Conservation (phyloP, 2,113 vertebrate species). For the Leiothrix lutea region DNA sequence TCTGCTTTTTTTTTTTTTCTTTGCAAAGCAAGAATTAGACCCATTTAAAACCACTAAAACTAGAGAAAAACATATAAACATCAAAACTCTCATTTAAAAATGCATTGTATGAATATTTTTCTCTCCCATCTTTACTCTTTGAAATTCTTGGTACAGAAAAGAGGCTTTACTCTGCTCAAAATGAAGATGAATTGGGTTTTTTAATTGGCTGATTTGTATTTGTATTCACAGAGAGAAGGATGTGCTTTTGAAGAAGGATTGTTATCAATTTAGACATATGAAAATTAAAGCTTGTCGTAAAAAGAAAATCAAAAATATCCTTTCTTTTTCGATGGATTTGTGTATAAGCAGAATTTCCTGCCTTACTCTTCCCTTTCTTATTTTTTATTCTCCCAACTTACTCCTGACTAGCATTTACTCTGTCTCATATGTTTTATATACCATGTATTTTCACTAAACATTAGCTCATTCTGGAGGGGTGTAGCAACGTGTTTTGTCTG, state of each 20-base stretch:
- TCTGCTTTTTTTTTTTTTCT: neutral
- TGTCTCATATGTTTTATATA: neutral
- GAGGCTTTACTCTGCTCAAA: neutral
- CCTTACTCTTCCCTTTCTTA: neutral
- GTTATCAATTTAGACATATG: neutral
- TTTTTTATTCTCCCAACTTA: rapidly evolving
- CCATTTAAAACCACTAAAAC: neutral
- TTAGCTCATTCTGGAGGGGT: neutral
- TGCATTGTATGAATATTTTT: rapidly evolving
- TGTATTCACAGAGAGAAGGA: neutral
- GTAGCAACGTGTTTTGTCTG: neutral
- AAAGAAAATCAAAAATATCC: neutral
- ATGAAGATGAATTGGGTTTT: rapidly evolving
- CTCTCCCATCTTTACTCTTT: neutral
- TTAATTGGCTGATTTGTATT: neutral
- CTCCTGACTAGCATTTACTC: neutral
- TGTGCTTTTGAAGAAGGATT: neutral
- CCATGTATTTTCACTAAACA: neutral
- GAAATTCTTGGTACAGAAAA: neutral
- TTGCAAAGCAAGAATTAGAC: neutral
- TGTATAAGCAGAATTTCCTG: neutral
- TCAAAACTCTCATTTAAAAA: neutral
- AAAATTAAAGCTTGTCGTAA: neutral
- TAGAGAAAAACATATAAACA: neutral
- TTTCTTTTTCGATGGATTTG: neutral